These are phyloP conservation scores for Antrozous pallidus DNA, from an alignment of 2,797 vertebrate species.

Conservation along the genomic window DNA sequence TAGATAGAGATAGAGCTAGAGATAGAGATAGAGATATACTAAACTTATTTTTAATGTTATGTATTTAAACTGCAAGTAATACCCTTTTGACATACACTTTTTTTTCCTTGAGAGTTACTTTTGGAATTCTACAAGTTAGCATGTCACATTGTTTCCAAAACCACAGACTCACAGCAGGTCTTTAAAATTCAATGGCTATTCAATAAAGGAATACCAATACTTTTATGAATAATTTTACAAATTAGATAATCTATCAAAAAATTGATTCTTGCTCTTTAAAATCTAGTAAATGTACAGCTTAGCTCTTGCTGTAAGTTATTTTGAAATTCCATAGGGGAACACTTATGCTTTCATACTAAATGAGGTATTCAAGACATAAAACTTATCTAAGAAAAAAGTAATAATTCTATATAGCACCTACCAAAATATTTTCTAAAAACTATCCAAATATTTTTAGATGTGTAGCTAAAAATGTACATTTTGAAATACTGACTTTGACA, in stretches of 20 bases:
- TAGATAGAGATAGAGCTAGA: too few relatives aligned
- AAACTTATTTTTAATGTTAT: slow-evolving; percentile 11
- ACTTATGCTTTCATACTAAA: not conserved
- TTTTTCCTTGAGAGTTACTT: not conserved
- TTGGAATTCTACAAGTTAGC: not conserved
- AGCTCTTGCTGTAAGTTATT: not conserved
- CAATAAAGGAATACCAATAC: not conserved
- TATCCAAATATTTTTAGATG: slow-evolving; percentile 8
- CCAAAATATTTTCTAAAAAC: slow-evolving; percentile 60
- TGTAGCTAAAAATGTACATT: slow-evolving; percentile 44
- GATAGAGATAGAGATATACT: too few relatives aligned
- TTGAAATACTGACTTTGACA: slow-evolving; percentile 57
- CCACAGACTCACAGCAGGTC: not conserved
- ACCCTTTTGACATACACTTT: not conserved
- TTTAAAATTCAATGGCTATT: slow-evolving; percentile 17
- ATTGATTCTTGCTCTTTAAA: not conserved
- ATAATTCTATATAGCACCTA: not conserved
- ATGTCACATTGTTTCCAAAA: not conserved
- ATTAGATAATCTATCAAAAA: not conserved
- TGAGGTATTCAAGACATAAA: slow-evolving; percentile 27
- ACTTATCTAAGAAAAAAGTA: not conserved
- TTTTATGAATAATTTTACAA: not conserved
- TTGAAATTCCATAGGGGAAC: slow-evolving; percentile 38
- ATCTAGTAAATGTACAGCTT: not conserved
- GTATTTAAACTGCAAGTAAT: not conserved